These are phyloP conservation scores for Aplochiton taeniatus DNA, from an alignment of 2,797 vertebrate genomes.

Conservation along the genomic window DNA sequence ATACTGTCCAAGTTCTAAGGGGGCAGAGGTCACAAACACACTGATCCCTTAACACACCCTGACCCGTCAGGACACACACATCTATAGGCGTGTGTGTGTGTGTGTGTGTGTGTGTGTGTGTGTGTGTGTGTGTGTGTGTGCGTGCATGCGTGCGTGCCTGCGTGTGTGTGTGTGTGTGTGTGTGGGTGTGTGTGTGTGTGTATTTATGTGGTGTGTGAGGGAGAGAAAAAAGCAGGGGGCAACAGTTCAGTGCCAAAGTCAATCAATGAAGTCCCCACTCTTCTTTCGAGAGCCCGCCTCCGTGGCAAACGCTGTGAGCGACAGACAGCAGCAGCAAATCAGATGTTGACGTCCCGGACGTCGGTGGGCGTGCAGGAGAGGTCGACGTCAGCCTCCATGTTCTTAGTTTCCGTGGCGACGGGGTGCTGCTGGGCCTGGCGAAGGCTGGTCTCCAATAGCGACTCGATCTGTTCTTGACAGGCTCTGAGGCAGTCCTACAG, in stretches of 20 bases:
- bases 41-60: neutral
- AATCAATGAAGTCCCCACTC: neutral
- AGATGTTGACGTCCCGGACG: slow-evolving; percentile 91
- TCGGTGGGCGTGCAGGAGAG: slow-evolving; percentile 92
- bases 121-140: neutral
- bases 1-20: neutral
- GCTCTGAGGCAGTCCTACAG: slow-evolving; percentile 92
- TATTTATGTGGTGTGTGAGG: neutral
- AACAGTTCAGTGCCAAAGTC: neutral
- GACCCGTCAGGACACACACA: neutral
- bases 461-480: slow-evolving; percentile 95
- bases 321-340: slow-evolving; percentile 60
- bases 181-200: neutral
- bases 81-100: neutral
- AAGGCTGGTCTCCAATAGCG: slow-evolving; percentile 89
- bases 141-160: neutral
- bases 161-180: neutral
- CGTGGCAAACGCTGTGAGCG: slow-evolving; percentile 61
- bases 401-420: slow-evolving; percentile 84
- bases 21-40: neutral
- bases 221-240: neutral
- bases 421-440: slow-evolving; percentile 86
- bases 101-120: neutral
- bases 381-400: slow-evolving; percentile 80
- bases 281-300: slow-evolving; percentile 77